Percentiles rank a stretch among this genome's conserved stretches.
These are phyloP conservation scores for Conger conger DNA, from an alignment of 2,113 vertebrate genomes.

Conservation along the genomic window DNA sequence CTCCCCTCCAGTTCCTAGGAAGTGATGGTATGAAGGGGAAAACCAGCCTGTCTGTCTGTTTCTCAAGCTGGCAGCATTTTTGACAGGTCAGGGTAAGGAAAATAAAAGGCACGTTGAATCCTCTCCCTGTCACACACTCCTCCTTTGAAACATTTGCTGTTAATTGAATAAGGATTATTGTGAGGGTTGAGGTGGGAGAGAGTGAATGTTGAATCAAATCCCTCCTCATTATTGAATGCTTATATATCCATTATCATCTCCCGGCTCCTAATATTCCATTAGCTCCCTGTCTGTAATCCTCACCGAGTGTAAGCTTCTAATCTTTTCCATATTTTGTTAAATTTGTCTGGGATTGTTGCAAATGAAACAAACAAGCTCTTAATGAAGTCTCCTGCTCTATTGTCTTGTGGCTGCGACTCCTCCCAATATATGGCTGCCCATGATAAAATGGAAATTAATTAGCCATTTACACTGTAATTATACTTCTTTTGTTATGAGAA, in stretches of 20 bases:
- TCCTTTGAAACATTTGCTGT: background rate
- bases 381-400: conserved; percentile 14
- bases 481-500: background rate
- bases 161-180: conserved; percentile 19
- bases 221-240: background rate
- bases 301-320: conserved; percentile 10
- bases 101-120: background rate
- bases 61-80: background rate
- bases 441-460: conserved; percentile 12
- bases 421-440: background rate
- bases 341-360: background rate
- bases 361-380: conserved; percentile 22
- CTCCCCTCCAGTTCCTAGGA: background rate
- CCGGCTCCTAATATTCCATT: conserved; percentile 3
- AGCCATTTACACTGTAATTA: conserved; percentile 27
- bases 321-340: background rate
- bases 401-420: conserved; percentile 13
- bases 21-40: background rate
- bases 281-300: background rate
- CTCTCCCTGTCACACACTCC: background rate
- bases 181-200: background rate
- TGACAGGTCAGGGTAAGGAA: background rate
- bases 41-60: background rate
- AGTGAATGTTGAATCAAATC: conserved; percentile 1
- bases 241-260: conserved; percentile 1